Conservation (phyloP, 2,888 invertebrate species). For the Hypolimnas misippus region DNA sequence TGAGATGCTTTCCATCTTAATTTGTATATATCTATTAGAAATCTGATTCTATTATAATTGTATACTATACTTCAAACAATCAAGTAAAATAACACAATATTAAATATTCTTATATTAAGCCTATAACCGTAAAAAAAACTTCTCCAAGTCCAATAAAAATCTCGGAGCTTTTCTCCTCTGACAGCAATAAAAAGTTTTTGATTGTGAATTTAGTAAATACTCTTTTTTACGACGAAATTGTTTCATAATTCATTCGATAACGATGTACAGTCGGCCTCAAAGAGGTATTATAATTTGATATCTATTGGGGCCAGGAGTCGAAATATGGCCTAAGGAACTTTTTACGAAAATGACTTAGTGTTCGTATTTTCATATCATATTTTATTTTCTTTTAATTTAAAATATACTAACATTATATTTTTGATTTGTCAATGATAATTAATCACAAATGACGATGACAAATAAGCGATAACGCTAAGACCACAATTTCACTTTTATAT, state of each 20-base stretch:
- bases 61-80: neutral
- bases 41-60: too few species aligned
- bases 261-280: slow-evolving; percentile 18
- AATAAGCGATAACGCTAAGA: too few species aligned
- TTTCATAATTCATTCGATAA: slow-evolving; percentile 43
- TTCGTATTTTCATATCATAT: too few species aligned
- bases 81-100: slow-evolving; percentile 7
- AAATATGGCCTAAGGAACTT: neutral
- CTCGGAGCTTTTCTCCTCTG: slow-evolving; percentile 31
- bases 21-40: too few species aligned
- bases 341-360: too few species aligned
- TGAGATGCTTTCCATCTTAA: too few species aligned
- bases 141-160: slow-evolving; percentile 36
- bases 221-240: slow-evolving; percentile 35
- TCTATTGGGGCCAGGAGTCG: neutral
- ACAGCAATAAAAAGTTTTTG: slow-evolving; percentile 38
- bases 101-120: slow-evolving; percentile 28
- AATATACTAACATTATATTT: too few species aligned
- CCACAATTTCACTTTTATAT: too few species aligned
- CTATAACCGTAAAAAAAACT: slow-evolving; percentile 32
- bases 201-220: slow-evolving; percentile 36
- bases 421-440: too few species aligned
- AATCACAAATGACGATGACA: too few species aligned
- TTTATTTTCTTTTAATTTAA: too few species aligned
- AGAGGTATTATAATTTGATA: neutral